Conservation (phyloP, 2,888 invertebrate genomes). For the Terebella lapidaria region DNA sequence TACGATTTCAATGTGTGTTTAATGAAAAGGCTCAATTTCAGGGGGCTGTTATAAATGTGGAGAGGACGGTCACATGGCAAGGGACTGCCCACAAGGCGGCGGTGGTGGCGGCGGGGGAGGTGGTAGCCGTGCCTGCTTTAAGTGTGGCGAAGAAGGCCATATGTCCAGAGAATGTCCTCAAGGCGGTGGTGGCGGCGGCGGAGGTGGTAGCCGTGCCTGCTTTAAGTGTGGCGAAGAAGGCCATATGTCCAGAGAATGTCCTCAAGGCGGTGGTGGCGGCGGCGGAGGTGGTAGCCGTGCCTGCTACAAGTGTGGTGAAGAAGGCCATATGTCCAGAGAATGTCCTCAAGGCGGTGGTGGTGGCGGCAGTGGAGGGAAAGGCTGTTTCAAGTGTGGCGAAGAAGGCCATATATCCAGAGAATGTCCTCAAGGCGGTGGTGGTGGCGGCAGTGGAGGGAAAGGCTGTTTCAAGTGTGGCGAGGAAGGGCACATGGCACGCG, state of each 20-base stretch:
- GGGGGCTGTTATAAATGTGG: slow-evolving; percentile 24
- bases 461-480: slow-evolving; percentile 30
- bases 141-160: slow-evolving; percentile 28
- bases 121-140: slow-evolving; percentile 13
- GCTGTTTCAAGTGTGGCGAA: slow-evolving; percentile 30
- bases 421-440: slow-evolving; percentile 20
- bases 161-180: slow-evolving; percentile 29
- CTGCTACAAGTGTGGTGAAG: slow-evolving; percentile 30
- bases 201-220: slow-evolving; percentile 11
- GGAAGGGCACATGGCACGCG: slow-evolving; percentile 29
- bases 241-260: slow-evolving; percentile 28
- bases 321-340: slow-evolving; percentile 28
- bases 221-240: slow-evolving; percentile 30
- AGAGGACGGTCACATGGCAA: slow-evolving; percentile 28
- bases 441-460: slow-evolving; percentile 6
- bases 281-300: not conserved
- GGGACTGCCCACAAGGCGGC: slow-evolving; percentile 24
- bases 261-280: slow-evolving; percentile 3
- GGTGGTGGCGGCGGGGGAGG: not conserved
- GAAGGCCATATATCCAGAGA: slow-evolving; percentile 29
- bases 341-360: slow-evolving; percentile 18
- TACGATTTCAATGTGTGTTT: too few relatives aligned
- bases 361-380: slow-evolving; percentile 7
- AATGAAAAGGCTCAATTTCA: not conserved
- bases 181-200: not conserved